Percentiles rank a stretch among this genome's conserved stretches.
These are phyloP conservation scores for Conops quadrifasciatus DNA, from an alignment of 2,888 invertebrate species.

Conservation along the genomic window DNA sequence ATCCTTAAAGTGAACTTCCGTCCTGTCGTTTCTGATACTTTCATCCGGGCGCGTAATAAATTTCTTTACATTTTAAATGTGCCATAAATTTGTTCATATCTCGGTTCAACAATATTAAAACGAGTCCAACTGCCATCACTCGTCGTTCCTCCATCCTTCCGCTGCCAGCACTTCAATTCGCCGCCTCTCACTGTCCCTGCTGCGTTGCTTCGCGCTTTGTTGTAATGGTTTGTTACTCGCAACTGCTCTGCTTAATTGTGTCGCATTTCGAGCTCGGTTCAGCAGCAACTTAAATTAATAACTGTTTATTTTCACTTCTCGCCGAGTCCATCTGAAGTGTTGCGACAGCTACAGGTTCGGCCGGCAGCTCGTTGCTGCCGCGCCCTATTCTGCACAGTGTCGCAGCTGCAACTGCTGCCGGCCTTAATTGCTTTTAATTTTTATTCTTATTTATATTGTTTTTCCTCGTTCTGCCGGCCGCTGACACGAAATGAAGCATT, in stretches of 20 bases:
- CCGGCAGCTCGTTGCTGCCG: no score
- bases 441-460: no score
- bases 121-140: neutral
- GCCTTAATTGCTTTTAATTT: no score
- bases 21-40: neutral
- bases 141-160: neutral
- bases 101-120: neutral
- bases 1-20: neutral
- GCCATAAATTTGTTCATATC: neutral
- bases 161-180: neutral
- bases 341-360: no score
- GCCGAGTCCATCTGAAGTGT: no score
- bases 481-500: no score
- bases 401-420: no score
- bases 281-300: no score
- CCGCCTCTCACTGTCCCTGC: neutral
- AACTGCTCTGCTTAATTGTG: neutral
- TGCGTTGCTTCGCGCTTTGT: neutral
- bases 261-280: neutral
- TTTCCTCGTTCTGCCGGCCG: no score
- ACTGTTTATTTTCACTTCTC: no score
- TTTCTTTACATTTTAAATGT: constrained; percentile 10
- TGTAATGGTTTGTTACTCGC: neutral
- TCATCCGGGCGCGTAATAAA: constrained; percentile 5
- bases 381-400: no score